Evolutionary conservation across 2,888 invertebrate genomes (phyloP), one percentile per base, ranked within the genome.

Genomic region (Alsophila aescularia): DNA sequence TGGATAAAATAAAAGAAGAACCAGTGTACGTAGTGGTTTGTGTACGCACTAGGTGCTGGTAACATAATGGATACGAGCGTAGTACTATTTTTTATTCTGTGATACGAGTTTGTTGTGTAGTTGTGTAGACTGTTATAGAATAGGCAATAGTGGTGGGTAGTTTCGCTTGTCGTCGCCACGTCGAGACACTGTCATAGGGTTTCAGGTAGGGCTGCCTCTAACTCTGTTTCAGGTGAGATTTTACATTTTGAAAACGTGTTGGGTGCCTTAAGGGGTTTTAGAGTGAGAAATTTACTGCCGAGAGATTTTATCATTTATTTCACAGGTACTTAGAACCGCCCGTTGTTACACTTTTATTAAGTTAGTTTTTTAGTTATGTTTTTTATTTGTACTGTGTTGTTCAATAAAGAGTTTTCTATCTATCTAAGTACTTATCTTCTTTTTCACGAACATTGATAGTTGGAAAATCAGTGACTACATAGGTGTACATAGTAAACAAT

Each of bases 131-230:
- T 16, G 24, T 36, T 16, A 48, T 39, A 50, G 44, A 50, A 44
- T 50, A 51, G 32, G 43, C 24, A 24, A 32, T 37, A 50, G 51
- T 56, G 53, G 48, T 40, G 54, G 52, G 64, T 66, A 62, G 62
- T 73, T 72, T 74, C 67, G 62, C 64, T 66, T 66, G 73, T 65
- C 67, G 70, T 64, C 68, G 64, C 70, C 76, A 59, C 75, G 74
- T 70, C 80, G 68, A 81, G 81, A 83, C 83, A 79, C 78, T 60
- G 64, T 82, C 72, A 66, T 82, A 76, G 27, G 86, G 83, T 66
- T 86, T 85, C 84, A 45, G 53, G 35, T 61, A 85, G 79, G 83
- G 83, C 57, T 81, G 66, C 24, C 24, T 35, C 31, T 29, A 39
- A 49, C 48, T 43, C 51, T 63, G 56, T 64, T 57, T 42, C 49